Evolutionary conservation across 64 coral and sea anemone species (phyloP).

Genomic region (Montipora efflorescens): DNA sequence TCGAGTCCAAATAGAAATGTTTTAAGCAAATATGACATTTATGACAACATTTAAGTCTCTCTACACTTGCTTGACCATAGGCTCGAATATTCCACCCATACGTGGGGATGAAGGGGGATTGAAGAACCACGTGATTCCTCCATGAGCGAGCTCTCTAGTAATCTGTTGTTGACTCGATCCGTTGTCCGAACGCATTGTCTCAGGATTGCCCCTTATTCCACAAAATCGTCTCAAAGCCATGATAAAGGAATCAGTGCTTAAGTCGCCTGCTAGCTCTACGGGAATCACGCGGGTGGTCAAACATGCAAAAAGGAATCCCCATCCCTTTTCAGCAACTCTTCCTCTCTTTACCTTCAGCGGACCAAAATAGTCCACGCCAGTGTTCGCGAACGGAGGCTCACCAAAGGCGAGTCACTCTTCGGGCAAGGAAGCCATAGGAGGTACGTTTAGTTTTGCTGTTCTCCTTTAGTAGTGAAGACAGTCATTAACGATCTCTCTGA

Average conservation of each 20-base stretch:
- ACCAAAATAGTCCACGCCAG: slow-evolving; percentile 54
- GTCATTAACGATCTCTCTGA: not conserved
- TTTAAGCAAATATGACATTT: not conserved
- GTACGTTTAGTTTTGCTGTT: slow-evolving; percentile 1
- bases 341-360: slow-evolving; percentile 51
- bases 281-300: no score
- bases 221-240: slow-evolving; percentile 38
- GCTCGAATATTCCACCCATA: slow-evolving; percentile 53
- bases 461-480: not conserved
- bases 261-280: no score
- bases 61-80: slow-evolving; percentile 50
- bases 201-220: slow-evolving; percentile 39
- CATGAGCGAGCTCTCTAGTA: not conserved
- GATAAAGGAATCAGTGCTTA: slow-evolving; percentile 1
- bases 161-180: not conserved
- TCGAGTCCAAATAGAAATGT: not conserved
- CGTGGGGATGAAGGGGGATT: slow-evolving; percentile 21
- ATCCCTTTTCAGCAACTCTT: not conserved
- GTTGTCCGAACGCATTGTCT: not conserved
- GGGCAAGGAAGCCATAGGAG: slow-evolving; percentile 24
- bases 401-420: not conserved
- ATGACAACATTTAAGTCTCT: slow-evolving; percentile 18
- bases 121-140: slow-evolving; percentile 41
- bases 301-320: no score
- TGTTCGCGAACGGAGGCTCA: not conserved